Evolutionary conservation across 2,113 vertebrate species (phyloP).

Genomic region (Tricholaema leucomelas): DNA sequence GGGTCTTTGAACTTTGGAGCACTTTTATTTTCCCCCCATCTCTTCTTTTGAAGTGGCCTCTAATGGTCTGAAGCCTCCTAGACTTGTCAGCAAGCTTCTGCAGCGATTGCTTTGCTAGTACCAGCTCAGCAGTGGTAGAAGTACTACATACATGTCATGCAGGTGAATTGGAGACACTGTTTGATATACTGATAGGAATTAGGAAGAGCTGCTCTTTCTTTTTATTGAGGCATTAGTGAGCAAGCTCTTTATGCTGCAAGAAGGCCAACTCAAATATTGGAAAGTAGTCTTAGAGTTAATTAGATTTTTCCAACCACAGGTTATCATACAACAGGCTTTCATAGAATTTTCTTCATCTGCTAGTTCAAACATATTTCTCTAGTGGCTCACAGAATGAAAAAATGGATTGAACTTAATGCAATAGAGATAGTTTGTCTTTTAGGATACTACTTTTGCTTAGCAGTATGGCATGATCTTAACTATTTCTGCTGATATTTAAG

Average conservation of each 20-base stretch:
- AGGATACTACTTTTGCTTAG: neutral
- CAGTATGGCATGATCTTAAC: neutral
- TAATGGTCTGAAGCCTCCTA: neutral
- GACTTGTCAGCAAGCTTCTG: neutral
- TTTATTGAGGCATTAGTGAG: neutral
- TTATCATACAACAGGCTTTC: neutral
- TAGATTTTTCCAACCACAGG: neutral
- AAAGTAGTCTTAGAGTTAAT: neutral
- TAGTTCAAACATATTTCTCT: neutral
- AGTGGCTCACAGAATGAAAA: neutral
- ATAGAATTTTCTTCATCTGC: neutral
- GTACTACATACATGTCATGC: rapidly evolving
- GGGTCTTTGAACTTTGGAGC: neutral
- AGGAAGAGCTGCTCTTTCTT: neutral
- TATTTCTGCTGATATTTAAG: neutral
- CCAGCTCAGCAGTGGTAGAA: neutral
- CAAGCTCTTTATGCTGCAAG: neutral
- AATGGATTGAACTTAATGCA: neutral
- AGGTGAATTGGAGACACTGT: neutral
- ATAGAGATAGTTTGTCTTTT: neutral
- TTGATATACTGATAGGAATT: neutral
- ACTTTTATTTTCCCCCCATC: neutral
- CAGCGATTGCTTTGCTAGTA: neutral
- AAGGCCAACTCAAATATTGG: neutral
- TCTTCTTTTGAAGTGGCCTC: neutral